A percentile compares a stretch with the other conserved stretches of the same genome.
phyloP scores from a whole-genome alignment of 2,888 invertebrate genomes.

The Lithosia quadra region DNA sequence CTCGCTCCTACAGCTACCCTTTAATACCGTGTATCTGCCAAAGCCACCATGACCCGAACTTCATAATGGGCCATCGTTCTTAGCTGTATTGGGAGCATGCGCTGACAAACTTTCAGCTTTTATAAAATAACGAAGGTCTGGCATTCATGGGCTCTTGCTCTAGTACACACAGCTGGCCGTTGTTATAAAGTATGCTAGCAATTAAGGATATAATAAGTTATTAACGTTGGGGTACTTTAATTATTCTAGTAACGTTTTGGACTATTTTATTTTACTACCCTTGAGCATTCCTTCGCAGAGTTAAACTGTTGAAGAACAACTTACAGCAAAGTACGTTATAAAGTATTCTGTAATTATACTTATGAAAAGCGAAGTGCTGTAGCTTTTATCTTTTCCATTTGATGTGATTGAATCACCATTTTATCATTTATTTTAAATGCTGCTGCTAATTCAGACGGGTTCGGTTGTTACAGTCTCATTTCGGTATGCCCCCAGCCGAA shows the following conservation, averaged over 20 bases:
- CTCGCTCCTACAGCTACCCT: no score
- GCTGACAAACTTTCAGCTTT: no score
- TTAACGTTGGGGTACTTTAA: constrained; percentile 29
- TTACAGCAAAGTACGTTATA: neutral
- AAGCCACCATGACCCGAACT: no score
- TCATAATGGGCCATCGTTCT: no score
- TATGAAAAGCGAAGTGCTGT: neutral
- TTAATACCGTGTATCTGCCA: no score
- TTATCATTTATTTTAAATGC: neutral
- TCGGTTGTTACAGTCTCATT: no score
- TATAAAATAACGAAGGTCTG: no score
- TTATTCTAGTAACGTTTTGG: constrained; percentile 31
- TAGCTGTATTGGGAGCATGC: no score
- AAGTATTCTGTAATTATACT: neutral
- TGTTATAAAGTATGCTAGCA: constrained; percentile 38
- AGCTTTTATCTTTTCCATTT: neutral
- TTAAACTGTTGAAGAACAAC: neutral
- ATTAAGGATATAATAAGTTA: constrained; percentile 38
- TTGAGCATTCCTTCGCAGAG: neutral
- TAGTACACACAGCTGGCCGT: constrained; percentile 29
- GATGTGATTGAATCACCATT: neutral
- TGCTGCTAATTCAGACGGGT: neutral
- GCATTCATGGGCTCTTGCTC: no score
- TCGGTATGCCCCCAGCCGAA: no score
- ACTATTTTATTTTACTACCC: constrained; percentile 21